phyloP scores from a whole-genome alignment of 1,140 invertebrate genomes.

The Eumaeus atala region DNA sequence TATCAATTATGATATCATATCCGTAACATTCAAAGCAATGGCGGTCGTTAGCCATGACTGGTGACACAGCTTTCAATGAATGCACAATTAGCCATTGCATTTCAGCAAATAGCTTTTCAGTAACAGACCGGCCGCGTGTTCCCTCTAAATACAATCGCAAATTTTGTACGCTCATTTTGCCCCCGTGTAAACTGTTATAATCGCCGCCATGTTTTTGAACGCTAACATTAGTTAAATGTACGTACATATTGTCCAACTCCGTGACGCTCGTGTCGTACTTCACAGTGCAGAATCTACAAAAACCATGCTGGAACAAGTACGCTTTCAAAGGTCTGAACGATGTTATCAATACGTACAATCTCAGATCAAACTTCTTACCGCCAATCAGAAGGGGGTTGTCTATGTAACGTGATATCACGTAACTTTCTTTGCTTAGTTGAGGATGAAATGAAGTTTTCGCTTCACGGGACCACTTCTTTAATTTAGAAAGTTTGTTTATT shows the following conservation, averaged over 20 bases:
- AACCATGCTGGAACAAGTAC: constrained; percentile 88
- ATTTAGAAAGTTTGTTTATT: constrained; percentile 91
- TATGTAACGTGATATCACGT: constrained; percentile 93
- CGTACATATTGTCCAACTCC: constrained; percentile 88
- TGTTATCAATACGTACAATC: constrained; percentile 89
- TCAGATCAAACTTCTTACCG: constrained; percentile 90
- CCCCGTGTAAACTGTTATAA: constrained; percentile 95
- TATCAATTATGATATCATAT: constrained; percentile 94
- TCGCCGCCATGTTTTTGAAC: constrained; percentile 90
- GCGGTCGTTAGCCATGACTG: constrained; percentile 83
- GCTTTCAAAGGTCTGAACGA: constrained; percentile 87
- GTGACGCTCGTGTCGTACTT: constrained; percentile 87
- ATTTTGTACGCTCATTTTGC: constrained; percentile 95
- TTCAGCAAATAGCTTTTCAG: constrained; percentile 87
- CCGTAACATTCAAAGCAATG: constrained; percentile 95
- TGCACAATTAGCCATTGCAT: constrained; percentile 94
- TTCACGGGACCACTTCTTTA: constrained; percentile 91
- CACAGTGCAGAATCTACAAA: constrained; percentile 87
- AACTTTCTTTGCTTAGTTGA: constrained; percentile 88
- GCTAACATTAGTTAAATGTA: constrained; percentile 93
- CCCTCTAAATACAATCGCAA: constrained; percentile 92
- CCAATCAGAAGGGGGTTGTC: constrained; percentile 89
- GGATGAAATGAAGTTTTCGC: constrained; percentile 88
- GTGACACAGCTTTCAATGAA: constrained; percentile 87
- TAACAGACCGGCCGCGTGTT: constrained; percentile 90